Base-by-base conservation (phyloP, 2,888 invertebrate species). In the Cerastis rubricosa region DNA sequence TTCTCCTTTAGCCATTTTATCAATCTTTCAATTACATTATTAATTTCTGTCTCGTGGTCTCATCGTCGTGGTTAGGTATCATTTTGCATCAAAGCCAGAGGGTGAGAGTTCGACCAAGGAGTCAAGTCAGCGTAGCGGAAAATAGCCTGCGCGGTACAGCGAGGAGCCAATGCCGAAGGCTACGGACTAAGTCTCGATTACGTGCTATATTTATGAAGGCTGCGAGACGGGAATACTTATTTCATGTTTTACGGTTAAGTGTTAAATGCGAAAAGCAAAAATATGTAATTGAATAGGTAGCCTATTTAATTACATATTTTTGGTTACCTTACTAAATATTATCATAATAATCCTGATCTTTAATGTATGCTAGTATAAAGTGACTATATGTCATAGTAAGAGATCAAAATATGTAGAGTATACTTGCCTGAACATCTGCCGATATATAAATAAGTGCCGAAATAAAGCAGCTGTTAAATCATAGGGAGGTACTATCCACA, bases 61-160 rank as follows among this genome's bases (percentile, higher is more conserved):
- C n/a, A n/a, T n/a, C n/a, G n/a, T n/a, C n/a, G n/a, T n/a, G n/a
- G n/a, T n/a, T n/a, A 35, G 88, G 89, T 90, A 91, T 90, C 89
- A 90, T 89, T 90, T 90, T 90, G 89, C 89, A 89, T 91, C 88
- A 91, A 89, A 85, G 85, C 87, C 85, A 76, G 74, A 71, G 88
- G 88, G 85, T 87, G 88, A 86, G 85, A 83, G 81, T 80, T 81
- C 85, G 85, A 81, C 89, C 87, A 82, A 79, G 74, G 84, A 88
- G 84, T 82, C 90, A 92, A 88, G 84, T 82, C 90, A 92, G 85
- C 90, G 89, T 89, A 88, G 88, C 92, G 92, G 91, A 93, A 93
- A 93, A 93, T 93, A 92, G 90, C 88, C 87, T 92, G 84, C 85
- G 84, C 87, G 80, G 85, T 87, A 89, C 86, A 87, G 81, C 82